A percentile compares a stretch with the other conserved stretches of the same genome.
These are phyloP conservation scores for Dascyllus trimaculatus DNA, from an alignment of 2,113 vertebrate species.

Conservation along the genomic window DNA sequence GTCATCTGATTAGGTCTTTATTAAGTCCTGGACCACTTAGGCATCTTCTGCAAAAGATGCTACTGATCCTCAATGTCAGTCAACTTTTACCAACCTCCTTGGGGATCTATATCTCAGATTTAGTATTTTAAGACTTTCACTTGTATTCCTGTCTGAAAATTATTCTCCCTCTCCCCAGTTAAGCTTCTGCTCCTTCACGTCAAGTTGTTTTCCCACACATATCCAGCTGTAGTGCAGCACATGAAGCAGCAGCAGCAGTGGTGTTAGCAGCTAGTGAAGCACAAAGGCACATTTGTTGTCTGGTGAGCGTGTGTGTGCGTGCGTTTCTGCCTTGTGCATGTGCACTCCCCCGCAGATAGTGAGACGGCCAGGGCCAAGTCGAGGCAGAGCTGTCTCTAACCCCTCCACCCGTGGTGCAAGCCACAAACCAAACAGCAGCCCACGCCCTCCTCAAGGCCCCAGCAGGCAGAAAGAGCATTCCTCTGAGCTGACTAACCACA, in stretches of 20 bases:
- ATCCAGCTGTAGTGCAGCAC: conserved; percentile 55
- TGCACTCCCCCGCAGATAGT: conserved; percentile 85
- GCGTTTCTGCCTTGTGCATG: conserved; percentile 34
- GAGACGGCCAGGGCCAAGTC: conserved; percentile 79
- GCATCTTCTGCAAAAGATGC: background rate
- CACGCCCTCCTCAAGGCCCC: conserved; percentile 83
- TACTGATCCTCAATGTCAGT: background rate
- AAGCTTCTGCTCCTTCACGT: conserved; percentile 25
- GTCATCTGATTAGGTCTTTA: background rate
- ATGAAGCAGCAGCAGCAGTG: conserved; percentile 20
- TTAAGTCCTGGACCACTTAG: background rate
- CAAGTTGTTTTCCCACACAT: conserved; percentile 26
- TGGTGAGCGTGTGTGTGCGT: conserved; percentile 56
- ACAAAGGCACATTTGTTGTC: conserved; percentile 86
- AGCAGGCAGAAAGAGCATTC: conserved; percentile 83
- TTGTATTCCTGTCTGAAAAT: conserved; percentile 1
- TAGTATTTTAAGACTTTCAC: conserved; percentile 3
- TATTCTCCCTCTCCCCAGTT: conserved; percentile 14
- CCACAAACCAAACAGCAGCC: conserved; percentile 89
- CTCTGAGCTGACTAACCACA: conserved; percentile 84
- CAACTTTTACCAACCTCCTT: background rate
- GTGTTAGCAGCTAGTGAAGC: conserved; percentile 56
- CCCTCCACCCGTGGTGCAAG: conserved; percentile 84
- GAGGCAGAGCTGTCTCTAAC: conserved; percentile 76
- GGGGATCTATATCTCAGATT: background rate